Evolutionary conservation across 2,888 invertebrate species (phyloP), one percentile per base, ranked within the genome.

Genomic region (Drosophila austrosaltans): DNA sequence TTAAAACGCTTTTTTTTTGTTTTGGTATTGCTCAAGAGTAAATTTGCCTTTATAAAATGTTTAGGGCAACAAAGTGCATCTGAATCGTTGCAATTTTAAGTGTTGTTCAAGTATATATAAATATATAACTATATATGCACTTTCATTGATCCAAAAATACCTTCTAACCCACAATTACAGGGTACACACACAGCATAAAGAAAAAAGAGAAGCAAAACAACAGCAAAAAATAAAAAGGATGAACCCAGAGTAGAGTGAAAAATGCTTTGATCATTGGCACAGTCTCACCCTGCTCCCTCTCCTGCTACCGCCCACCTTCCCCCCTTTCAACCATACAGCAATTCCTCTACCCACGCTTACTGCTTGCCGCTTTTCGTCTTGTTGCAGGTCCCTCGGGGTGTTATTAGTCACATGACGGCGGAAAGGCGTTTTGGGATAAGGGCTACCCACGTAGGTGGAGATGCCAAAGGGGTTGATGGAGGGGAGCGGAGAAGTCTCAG

Each of bases 351-450:
- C 65, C 74, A 53, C 75, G 65, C 63, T 57, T 56, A 22, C 25
- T 59, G 20, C 65, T 53, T 64, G 42, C 57, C 39, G 59, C 53
- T 54, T 56, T 57, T 64, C 67, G 63, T 65, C 53, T 53, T 53
- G 54, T 58, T 68, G 70, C 70, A 25, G 48, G 48, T 88, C 89
- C 90, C 90, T 87, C 69, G 82, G 90, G 91, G 84, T 87, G 91
- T 91, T 91, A 90, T 90, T 90, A 90, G 91, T 90, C 90, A 87
- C 81, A 86, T 83, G 82, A 65, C 72, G 69, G 73, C 66, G 63
- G 65, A 64, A 66, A 57, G 63, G 64, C 72, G 65, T 59, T 75
- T 53, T 40, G 54, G 59, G 56, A 64, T 53, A 53, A 53, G 53
- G 67, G 44, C 22, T 7, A 61, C 56, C 36, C 36, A 36, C 36